Evolutionary conservation across 2,113 vertebrate species (phyloP), one percentile per base, ranked within the genome.

Genomic region (Bufo bufo): DNA sequence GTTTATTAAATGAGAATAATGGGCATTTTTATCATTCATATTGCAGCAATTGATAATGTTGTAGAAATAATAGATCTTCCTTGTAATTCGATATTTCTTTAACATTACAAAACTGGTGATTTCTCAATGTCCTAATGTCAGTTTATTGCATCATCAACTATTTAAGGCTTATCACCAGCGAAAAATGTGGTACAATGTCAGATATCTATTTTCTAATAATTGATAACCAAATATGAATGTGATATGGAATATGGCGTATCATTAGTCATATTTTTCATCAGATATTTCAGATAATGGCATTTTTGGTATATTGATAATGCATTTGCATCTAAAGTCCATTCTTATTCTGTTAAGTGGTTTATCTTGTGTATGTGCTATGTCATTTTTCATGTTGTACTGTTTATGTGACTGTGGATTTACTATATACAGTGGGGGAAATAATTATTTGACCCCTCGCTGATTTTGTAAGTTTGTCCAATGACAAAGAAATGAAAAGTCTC

Each of bases 201-300:
- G 47, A 77, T 84, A 88, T 50, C 71, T 88, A 66, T 84, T 65
- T 84, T 78, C 61, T 77, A 88, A 56, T 87, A 82, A 87, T 82
- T 75, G 54, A 71, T 72, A 2, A 13, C 23, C 23, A 77, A 88
- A 77, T 77, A 49, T 43, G 20, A 61, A 49, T 77, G 71, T 83
- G 47, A 75, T 66, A 86, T 6, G 12, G 17, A 13, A 47, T 63
- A 20, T 49, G 19, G 16, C 52, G 45, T 23, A 17, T 47, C 47
- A 52, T 65, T 59, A 79, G 33, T 79, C 74, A 79, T 54, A 11
- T 59, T 59, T 58, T 33, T 59, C 49, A 1, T 58, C 77, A 43
- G 50, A 58, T 56, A 58, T 33, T 17, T 80, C 20, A 56, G 54
- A 80, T 80, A 58, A 59, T 43, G 77, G 23, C n/a, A 23, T 74